These are phyloP conservation scores for Coenonympha glycerion DNA, from an alignment of 2,888 invertebrate species.

Conservation along the genomic window DNA sequence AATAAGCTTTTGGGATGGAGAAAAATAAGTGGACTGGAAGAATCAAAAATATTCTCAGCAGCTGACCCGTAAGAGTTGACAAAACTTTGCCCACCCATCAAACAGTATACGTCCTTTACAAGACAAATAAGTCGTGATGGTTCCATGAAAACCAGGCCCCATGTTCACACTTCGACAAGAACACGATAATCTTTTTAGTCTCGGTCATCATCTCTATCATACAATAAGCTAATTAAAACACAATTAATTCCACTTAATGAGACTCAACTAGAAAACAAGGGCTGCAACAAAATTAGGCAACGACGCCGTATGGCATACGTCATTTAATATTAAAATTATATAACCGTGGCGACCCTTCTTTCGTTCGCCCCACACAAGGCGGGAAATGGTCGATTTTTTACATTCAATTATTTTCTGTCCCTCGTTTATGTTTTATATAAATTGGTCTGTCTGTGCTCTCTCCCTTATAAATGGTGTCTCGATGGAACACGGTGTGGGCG, in stretches of 20 bases:
- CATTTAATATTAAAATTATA: constrained; percentile 66
- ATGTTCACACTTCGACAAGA: too few species aligned
- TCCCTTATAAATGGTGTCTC: constrained; percentile 65
- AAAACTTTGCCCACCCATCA: too few species aligned
- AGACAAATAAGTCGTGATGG: too few species aligned
- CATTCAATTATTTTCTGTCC: constrained; percentile 69
- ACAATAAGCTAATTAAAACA: constrained; percentile 2
- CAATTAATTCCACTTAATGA: constrained; percentile 31
- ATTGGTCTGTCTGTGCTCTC: constrained; percentile 64
- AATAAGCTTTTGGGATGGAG: too few species aligned
- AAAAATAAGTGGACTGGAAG: too few species aligned
- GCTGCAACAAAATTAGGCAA: constrained; percentile 30
- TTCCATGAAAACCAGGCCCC: too few species aligned
- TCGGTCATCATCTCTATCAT: too few species aligned
- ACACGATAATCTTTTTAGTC: too few species aligned
- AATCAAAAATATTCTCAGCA: too few species aligned
- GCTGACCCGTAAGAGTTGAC: too few species aligned
- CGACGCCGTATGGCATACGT: constrained; percentile 48
- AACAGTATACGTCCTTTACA: too few species aligned
- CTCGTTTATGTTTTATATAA: constrained; percentile 61
- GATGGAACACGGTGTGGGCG: constrained; percentile 60
- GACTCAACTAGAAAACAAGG: constrained; percentile 16
- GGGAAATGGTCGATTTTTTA: constrained; percentile 64
- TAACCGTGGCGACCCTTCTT: constrained; percentile 41
- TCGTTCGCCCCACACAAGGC: constrained; percentile 40